phyloP scores from a whole-genome alignment of 2,113 vertebrate genomes.

The Trichomycterus rosablanca region DNA sequence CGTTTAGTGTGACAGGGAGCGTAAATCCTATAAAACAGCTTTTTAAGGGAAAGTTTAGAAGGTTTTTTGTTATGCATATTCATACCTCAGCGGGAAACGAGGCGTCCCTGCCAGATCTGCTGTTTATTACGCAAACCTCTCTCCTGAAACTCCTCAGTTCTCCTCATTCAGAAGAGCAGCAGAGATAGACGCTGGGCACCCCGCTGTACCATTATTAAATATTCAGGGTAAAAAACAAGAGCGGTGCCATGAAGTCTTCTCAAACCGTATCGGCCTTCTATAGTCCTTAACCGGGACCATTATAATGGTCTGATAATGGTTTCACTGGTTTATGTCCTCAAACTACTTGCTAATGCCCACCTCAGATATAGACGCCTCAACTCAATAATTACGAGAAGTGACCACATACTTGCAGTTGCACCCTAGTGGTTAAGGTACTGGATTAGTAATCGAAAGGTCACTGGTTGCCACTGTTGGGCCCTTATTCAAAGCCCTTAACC shows the following conservation, averaged over 20 bases:
- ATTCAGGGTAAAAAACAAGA: slow-evolving; percentile 14
- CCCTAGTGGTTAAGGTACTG: no score
- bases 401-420: no score
- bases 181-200: slow-evolving; percentile 19
- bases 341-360: no score
- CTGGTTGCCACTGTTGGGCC: no score
- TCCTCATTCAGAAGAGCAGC: slow-evolving; percentile 14
- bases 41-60: background rate
- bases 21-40: background rate
- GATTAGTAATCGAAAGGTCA: no score
- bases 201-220: slow-evolving; percentile 25
- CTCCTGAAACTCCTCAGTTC: slow-evolving; percentile 6
- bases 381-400: no score
- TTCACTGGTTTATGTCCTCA: no score
- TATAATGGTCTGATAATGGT: no score
- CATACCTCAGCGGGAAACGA: slow-evolving; percentile 32
- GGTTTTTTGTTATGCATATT: slow-evolving; percentile 30
- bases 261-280: no score
- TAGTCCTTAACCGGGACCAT: no score
- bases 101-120: slow-evolving; percentile 17
- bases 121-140: slow-evolving; percentile 17
- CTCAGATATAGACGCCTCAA: no score
- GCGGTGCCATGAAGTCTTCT: background rate
- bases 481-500: no score
- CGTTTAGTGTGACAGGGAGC: background rate